Evolutionary conservation across 1,140 invertebrate genomes (phyloP).

Genomic region (Octopus bimaculoides): DNA sequence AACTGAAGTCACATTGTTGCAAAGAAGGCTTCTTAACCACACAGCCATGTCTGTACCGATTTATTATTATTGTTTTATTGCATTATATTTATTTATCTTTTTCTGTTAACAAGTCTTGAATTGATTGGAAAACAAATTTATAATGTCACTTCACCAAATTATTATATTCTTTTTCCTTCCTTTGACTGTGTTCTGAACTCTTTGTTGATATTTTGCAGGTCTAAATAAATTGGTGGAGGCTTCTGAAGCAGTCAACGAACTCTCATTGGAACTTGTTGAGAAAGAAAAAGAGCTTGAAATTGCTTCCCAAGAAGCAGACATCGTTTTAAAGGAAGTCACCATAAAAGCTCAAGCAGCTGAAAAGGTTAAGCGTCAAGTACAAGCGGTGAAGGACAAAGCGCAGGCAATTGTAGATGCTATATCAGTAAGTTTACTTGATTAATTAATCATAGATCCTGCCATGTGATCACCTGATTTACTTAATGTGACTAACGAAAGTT

Average conservation of each 20-base stretch:
- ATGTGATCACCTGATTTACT: no score
- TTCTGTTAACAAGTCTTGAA: no score
- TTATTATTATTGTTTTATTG: no score
- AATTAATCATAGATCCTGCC: background rate
- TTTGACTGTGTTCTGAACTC: background rate
- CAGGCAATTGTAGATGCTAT: constrained; percentile 86
- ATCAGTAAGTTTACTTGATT: constrained; percentile 58
- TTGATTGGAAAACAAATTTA: no score
- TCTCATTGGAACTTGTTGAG: constrained; percentile 87
- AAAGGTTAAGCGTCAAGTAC: constrained; percentile 88
- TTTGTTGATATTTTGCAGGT: constrained; percentile 63
- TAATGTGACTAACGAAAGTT: no score
- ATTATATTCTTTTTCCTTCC: no score
- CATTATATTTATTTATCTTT: no score
- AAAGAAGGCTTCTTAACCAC: no score
- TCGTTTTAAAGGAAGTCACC: constrained; percentile 56
- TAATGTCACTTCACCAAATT: no score
- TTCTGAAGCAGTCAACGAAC: constrained; percentile 81
- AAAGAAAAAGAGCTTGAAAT: constrained; percentile 91
- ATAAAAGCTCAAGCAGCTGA: constrained; percentile 88
- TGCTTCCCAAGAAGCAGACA: constrained; percentile 85
- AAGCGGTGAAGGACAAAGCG: constrained; percentile 83
- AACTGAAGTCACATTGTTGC: no score
- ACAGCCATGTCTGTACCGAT: no score
- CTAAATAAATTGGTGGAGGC: constrained; percentile 92